Percentiles rank a stretch among this genome's conserved stretches.
phyloP scores from a whole-genome alignment of 2,797 vertebrate genomes.

The Sitta carolinensis region DNA sequence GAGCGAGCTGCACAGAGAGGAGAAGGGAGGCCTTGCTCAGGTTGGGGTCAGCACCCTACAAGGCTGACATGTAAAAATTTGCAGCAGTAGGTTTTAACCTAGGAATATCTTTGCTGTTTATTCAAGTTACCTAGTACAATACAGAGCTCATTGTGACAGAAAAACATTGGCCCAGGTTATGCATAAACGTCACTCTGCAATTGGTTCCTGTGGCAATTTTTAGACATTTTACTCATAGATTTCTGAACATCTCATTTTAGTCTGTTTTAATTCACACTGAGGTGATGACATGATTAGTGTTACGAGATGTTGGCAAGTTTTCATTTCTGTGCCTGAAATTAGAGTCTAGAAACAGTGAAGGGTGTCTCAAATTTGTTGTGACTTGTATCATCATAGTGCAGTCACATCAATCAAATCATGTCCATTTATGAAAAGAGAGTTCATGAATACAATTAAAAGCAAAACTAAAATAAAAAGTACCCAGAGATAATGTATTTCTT shows the following conservation, averaged over 20 bases:
- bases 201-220: not conserved
- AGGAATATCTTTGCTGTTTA: not conserved
- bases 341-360: not conserved
- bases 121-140: not conserved
- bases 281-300: not conserved
- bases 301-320: not conserved
- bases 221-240: not conserved
- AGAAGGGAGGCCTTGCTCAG: not conserved
- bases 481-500: not conserved
- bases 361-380: not conserved
- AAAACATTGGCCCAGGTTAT: not conserved
- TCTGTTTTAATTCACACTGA: slow-evolving; percentile 1
- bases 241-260: not conserved
- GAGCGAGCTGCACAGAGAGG: not conserved
- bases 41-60: not conserved
- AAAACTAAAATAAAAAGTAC: not conserved
- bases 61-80: not conserved
- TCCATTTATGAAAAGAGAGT: not conserved
- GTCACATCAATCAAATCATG: not conserved
- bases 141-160: not conserved
- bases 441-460: not conserved
- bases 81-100: not conserved
- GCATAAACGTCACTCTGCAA: not conserved
- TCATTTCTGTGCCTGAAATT: slow-evolving; percentile 1
- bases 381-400: not conserved